Percentiles rank a stretch among this genome's conserved stretches.
Conservation (phyloP, 2,113 vertebrate genomes). For the Falco punctatus region DNA sequence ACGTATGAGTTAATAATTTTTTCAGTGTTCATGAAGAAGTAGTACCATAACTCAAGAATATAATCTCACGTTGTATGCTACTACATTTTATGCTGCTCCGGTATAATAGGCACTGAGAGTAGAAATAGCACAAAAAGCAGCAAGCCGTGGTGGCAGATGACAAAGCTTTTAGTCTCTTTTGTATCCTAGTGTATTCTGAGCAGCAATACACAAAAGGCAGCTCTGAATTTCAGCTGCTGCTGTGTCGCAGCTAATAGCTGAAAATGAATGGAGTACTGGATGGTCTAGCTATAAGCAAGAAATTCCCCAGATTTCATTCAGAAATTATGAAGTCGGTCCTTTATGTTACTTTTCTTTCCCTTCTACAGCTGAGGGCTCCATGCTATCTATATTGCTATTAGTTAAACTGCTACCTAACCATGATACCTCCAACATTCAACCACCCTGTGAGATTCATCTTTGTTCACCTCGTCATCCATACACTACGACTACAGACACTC, state of each 20-base stretch:
- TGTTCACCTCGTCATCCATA: not conserved
- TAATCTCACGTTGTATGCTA: not conserved
- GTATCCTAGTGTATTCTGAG: not conserved
- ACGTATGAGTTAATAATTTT: not conserved
- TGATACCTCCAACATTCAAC: not conserved
- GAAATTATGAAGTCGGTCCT: not conserved
- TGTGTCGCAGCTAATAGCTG: not conserved
- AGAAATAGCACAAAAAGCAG: not conserved
- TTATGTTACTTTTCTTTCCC: not conserved
- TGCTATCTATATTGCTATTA: not conserved
- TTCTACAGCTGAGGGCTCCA: not conserved
- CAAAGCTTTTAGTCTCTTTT: not conserved
- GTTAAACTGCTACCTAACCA: not conserved
- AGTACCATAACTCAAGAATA: not conserved
- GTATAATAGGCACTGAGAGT: not conserved
- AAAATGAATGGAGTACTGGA: not conserved
- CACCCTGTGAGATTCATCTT: not conserved
- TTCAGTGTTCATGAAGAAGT: not conserved
- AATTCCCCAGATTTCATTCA: not conserved
- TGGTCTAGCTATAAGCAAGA: not conserved
- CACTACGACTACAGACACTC: not conserved
- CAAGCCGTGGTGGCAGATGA: accelerated
- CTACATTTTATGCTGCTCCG: not conserved
- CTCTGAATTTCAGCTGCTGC: not conserved
- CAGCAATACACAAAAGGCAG: not conserved